These are phyloP conservation scores for Mythimna loreyi DNA, from an alignment of 2,888 invertebrate species.

Conservation along the genomic window DNA sequence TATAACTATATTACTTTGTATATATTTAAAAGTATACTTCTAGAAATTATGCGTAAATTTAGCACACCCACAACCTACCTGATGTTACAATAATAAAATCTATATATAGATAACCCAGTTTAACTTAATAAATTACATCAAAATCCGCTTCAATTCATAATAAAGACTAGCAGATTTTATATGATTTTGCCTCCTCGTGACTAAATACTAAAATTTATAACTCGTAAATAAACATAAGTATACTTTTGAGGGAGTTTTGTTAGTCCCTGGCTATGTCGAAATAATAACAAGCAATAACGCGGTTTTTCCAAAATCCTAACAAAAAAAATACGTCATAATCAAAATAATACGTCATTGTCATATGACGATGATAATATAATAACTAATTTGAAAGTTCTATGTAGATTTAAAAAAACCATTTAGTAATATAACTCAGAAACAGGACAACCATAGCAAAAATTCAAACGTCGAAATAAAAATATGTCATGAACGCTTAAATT, in stretches of 20 bases:
- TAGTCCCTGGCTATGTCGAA: too few relatives aligned
- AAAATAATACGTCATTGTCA: too few relatives aligned
- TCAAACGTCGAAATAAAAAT: constrained; percentile 45
- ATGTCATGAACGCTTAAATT: constrained; percentile 53
- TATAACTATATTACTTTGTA: too few relatives aligned
- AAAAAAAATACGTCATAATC: too few relatives aligned
- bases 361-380: too few relatives aligned
- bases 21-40: neutral
- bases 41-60: neutral
- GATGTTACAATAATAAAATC: neutral
- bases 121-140: constrained; percentile 4
- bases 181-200: constrained; percentile 33
- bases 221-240: constrained; percentile 68
- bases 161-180: constrained; percentile 35
- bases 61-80: neutral
- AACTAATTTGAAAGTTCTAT: neutral
- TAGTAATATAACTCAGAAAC: neutral
- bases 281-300: too few relatives aligned
- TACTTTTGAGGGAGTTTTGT: constrained; percentile 4
- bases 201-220: constrained; percentile 58
- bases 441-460: constrained; percentile 36
- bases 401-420: too few relatives aligned
- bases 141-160: constrained; percentile 8
- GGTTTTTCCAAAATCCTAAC: too few relatives aligned
- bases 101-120: constrained; percentile 2